Evolutionary conservation across 1,140 invertebrate species (phyloP), one percentile per base, ranked within the genome.

Genomic region (Epicauta chinensis): DNA sequence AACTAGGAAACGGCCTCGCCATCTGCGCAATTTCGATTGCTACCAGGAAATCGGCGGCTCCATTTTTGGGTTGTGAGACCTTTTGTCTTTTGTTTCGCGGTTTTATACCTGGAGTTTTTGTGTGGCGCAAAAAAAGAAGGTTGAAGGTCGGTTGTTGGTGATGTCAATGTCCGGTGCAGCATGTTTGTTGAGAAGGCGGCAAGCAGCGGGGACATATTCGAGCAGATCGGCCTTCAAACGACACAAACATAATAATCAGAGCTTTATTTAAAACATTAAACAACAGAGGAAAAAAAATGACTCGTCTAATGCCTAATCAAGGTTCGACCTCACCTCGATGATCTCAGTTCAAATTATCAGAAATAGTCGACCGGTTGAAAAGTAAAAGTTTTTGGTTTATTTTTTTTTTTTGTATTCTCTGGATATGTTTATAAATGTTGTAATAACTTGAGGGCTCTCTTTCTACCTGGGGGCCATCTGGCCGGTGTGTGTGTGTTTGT

Each of bases 131-230:
- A 68, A 45, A 34, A 58, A 56, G 49, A 60, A 60, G 64, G 66
- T 70, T 67, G 66, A 70, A 70, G 68, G 68, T 62, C 68, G 68
- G 65, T 65, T 62, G 51, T 30, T 31, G 9, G 12, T 54, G 58
- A 58, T 67, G 67, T 69, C 65, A 69, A 69, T 61, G 67, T 58
- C 64, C 67, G 55, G 43, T 53, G 46, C 38, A 34, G 43, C 38
- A 52, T 47, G 56, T 35, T 46, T 35, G 29, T 46, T 35, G 29
- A 15, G 16, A 40, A 23, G 16, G 16, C 41, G 36, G 35, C 14
- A 23, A 13, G 16, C 41, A 29, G 35, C 14, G 48, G 37, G 13
- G 48, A 11, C 23, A 15, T 16, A 40, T 13, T 14, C 15, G 44
- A 2, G 43, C 11, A 29, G 47, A 45, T 45, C 40, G 56, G 23